Conservation (phyloP, 2,797 vertebrate genomes). For the Mus caroli region DNA sequence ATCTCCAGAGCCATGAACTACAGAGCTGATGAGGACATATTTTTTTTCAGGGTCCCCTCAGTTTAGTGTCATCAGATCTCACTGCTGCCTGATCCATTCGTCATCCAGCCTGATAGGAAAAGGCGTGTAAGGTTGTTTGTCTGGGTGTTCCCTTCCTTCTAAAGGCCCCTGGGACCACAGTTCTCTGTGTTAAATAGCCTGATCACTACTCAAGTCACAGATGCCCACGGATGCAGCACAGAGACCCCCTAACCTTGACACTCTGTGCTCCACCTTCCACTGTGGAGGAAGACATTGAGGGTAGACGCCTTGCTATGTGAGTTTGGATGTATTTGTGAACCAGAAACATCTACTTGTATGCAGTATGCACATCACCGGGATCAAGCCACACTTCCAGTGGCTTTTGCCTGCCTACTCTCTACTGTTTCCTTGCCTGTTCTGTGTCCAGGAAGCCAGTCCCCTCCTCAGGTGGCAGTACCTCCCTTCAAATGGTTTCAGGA, state of each 20-base stretch:
- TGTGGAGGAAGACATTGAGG: background rate
- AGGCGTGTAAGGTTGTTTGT: background rate
- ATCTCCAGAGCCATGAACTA: background rate
- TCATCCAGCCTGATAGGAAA: background rate
- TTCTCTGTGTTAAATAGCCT: background rate
- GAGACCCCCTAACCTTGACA: background rate
- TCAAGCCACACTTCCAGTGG: background rate
- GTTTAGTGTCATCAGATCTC: background rate
- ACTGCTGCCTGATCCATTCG: background rate
- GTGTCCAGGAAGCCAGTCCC: background rate
- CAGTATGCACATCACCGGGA: background rate
- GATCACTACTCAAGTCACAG: background rate
- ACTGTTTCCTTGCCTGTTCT: background rate
- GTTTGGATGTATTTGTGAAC: background rate
- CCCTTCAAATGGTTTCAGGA: background rate
- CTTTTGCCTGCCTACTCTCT: background rate
- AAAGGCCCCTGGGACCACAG: background rate
- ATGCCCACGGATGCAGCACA: background rate
- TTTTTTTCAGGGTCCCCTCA: background rate
- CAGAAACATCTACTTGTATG: fast-evolving
- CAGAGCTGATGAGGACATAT: background rate
- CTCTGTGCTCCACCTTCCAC: no score
- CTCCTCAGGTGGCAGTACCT: background rate
- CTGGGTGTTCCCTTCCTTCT: background rate
- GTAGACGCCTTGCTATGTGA: fast-evolving